A percentile compares a stretch with the other conserved stretches of the same genome.
These are phyloP conservation scores for Rhynchonema sp. DNA, from an alignment of 2,888 invertebrate genomes.

Conservation along the genomic window DNA sequence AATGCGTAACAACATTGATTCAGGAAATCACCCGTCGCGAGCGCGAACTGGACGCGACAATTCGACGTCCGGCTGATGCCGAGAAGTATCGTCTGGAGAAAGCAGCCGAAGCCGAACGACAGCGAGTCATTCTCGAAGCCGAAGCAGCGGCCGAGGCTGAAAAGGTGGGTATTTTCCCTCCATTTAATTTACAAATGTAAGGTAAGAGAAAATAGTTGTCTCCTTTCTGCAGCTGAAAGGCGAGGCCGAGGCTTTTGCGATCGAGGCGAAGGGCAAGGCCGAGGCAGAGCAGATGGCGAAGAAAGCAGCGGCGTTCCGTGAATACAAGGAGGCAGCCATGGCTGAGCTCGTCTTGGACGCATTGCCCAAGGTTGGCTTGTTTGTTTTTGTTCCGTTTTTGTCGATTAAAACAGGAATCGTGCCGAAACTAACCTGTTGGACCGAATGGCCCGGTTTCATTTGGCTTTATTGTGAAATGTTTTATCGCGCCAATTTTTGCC, in stretches of 20 bases:
- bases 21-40: constrained; percentile 76
- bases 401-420: no score
- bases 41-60: constrained; percentile 72
- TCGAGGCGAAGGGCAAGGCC: constrained; percentile 21
- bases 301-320: constrained; percentile 57
- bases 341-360: constrained; percentile 88
- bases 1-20: not conserved
- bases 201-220: no score
- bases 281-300: not conserved
- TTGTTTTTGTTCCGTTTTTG: not conserved
- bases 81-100: constrained; percentile 76
- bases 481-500: no score
- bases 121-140: constrained; percentile 72
- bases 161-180: constrained; percentile 47
- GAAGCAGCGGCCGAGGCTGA: constrained; percentile 76
- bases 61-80: constrained; percentile 83
- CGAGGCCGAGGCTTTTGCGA: not conserved
- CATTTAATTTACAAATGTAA: no score
- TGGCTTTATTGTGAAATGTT: no score
- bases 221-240: not conserved
- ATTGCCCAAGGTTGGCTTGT: constrained; percentile 56
- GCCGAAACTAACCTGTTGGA: no score
- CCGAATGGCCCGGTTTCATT: not conserved
- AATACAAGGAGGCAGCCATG: constrained; percentile 85
- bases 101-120: constrained; percentile 73